Percentiles rank a stretch among this genome's conserved stretches.
Evolutionary conservation across 2,888 invertebrate genomes (phyloP).

Genomic region (Volucella bombylans): DNA sequence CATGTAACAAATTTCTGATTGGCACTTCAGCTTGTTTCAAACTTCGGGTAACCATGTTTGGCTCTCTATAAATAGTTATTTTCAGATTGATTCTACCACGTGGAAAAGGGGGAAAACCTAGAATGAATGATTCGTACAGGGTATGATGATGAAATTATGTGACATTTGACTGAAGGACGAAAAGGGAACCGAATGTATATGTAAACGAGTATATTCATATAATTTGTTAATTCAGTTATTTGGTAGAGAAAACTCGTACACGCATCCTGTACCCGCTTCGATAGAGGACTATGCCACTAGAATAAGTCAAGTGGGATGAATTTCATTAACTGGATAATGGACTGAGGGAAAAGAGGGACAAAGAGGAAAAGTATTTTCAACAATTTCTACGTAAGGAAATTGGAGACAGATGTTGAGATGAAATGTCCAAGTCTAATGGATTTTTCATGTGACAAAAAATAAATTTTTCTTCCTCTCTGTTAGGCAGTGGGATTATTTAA

Average conservation of each 20-base stretch:
- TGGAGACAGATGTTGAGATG: constrained; percentile 28
- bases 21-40: constrained; percentile 39
- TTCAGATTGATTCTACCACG: constrained; percentile 23
- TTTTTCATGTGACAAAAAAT: constrained; percentile 46
- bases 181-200: constrained; percentile 30
- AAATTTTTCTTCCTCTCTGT: background rate
- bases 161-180: constrained; percentile 61
- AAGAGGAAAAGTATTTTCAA: background rate
- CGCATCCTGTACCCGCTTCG: constrained; percentile 1
- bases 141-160: constrained; percentile 52
- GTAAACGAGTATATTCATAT: background rate
- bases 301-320: constrained; percentile 56
- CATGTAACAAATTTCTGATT: constrained; percentile 52
- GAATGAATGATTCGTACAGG: constrained; percentile 33
- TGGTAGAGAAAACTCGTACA: constrained; percentile 42
- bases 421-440: constrained; percentile 44
- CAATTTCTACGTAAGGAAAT: background rate
- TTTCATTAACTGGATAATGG: constrained; percentile 46
- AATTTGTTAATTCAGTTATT: constrained; percentile 64
- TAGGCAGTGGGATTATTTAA: background rate
- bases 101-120: constrained; percentile 24
- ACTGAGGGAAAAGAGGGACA: background rate
- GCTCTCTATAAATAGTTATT: constrained; percentile 38
- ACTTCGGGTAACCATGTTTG: constrained; percentile 31
- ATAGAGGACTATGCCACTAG: background rate